Percentiles rank a stretch among this genome's conserved stretches.
These are phyloP conservation scores for Gerosis bhagava DNA, from an alignment of 2,888 invertebrate genomes.

Conservation along the genomic window DNA sequence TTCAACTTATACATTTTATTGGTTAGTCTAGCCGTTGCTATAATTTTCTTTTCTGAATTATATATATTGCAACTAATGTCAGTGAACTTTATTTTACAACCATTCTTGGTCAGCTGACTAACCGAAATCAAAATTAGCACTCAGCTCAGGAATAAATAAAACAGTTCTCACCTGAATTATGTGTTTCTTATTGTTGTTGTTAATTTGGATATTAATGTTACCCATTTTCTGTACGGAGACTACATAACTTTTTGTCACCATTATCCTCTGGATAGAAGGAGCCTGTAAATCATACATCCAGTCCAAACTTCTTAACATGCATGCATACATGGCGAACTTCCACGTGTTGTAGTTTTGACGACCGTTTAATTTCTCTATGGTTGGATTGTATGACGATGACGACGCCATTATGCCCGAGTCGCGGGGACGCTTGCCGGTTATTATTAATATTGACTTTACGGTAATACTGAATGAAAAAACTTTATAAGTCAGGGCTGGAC, in stretches of 20 bases:
- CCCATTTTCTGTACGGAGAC: slow-evolving; percentile 29
- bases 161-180: slow-evolving; percentile 11
- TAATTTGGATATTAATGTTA: slow-evolving; percentile 25
- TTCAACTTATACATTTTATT: slow-evolving; percentile 32
- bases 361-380: no score
- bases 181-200: no score
- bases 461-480: no score
- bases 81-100: slow-evolving; percentile 29
- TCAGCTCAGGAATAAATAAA: slow-evolving; percentile 32
- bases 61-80: slow-evolving; percentile 28
- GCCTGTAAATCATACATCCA: slow-evolving; percentile 30
- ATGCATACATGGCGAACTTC: no score
- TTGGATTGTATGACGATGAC: no score
- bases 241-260: slow-evolving; percentile 29
- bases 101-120: slow-evolving; percentile 31
- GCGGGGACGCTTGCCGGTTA: no score
- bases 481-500: no score
- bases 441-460: no score
- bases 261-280: slow-evolving; percentile 29
- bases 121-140: slow-evolving; percentile 34
- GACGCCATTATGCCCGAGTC: no score
- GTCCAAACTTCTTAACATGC: slow-evolving; percentile 28
- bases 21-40: slow-evolving; percentile 26
- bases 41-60: slow-evolving; percentile 17
- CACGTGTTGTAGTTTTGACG: no score